Conservation (phyloP, 1,140 invertebrate genomes). For the Eulimnadia texana region DNA sequence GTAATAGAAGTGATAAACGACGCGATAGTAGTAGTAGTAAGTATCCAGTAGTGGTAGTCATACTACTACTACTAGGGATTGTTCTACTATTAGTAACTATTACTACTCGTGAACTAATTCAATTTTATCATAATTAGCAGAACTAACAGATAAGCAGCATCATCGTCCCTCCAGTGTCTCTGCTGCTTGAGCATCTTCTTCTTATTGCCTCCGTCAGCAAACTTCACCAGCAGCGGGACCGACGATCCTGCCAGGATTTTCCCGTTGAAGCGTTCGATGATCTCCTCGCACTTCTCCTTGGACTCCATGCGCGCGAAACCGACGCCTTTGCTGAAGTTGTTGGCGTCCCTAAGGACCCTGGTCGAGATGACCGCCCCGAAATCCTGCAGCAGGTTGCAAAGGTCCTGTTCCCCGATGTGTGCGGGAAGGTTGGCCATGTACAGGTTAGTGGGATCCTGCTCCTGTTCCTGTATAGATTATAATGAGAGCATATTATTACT, state of each 20-base stretch:
- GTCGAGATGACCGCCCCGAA: conserved; percentile 94
- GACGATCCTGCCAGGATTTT: conserved; percentile 70
- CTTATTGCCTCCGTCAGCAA: conserved; percentile 93
- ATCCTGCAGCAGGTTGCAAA: conserved; percentile 73
- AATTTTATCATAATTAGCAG: conserved; percentile 22
- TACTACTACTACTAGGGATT: too few relatives aligned
- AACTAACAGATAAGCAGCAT: conserved; percentile 28
- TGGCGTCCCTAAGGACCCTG: conserved; percentile 80
- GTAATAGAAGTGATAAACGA: background rate
- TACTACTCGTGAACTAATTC: background rate
- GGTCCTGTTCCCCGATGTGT: conserved; percentile 81
- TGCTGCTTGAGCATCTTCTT: conserved; percentile 70
- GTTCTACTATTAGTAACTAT: background rate
- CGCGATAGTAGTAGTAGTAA: too few relatives aligned
- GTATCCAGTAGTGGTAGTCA: too few relatives aligned
- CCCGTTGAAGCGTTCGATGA: conserved; percentile 85
- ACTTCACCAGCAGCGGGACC: conserved; percentile 87
- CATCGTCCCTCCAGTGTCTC: conserved; percentile 56
- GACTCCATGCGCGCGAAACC: conserved; percentile 88
- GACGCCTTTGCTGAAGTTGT: conserved; percentile 81
- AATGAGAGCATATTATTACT: too few relatives aligned
- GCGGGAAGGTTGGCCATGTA: conserved; percentile 96
- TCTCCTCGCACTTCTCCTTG: conserved; percentile 92
- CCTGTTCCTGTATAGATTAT: conserved; percentile 88
- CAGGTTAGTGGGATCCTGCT: conserved; percentile 97